Percentiles rank a stretch among this genome's conserved stretches.
phyloP scores from a whole-genome alignment of 1,140 invertebrate genomes.

The Drosophila burlai region DNA sequence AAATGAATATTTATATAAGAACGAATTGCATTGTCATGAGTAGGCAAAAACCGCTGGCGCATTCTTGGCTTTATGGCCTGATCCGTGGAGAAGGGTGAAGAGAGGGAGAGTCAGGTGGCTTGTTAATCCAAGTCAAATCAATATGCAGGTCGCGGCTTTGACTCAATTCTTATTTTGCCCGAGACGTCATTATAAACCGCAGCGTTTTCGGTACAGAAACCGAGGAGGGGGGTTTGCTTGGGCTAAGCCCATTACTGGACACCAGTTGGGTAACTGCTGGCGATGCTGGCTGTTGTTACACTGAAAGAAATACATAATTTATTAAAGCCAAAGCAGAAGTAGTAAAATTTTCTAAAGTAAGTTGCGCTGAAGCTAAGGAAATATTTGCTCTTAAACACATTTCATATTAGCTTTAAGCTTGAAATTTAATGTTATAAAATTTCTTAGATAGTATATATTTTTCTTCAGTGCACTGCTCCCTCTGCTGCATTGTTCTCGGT shows the following conservation, averaged over 20 bases:
- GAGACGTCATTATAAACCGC: conserved; percentile 67
- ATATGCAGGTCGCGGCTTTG: conserved; percentile 64
- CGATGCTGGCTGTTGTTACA: conserved; percentile 15
- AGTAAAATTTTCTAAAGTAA: no score
- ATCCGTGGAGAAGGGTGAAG: conserved; percentile 1
- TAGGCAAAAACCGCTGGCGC: conserved; percentile 34
- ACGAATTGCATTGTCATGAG: conserved; percentile 47
- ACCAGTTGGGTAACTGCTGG: conserved; percentile 66
- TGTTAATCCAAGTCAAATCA: conserved; percentile 52
- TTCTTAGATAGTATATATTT: background rate
- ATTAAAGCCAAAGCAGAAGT: background rate
- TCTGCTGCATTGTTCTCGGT: conserved; percentile 71
- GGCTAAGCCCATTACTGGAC: conserved; percentile 79
- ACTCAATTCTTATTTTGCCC: conserved; percentile 46
- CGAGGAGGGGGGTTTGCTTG: conserved; percentile 44
- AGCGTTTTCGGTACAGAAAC: conserved; percentile 39
- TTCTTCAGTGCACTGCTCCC: conserved; percentile 24
- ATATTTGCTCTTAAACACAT: no score
- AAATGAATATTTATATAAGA: conserved; percentile 54
- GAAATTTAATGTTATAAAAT: background rate
- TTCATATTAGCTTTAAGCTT: background rate
- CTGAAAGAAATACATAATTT: background rate
- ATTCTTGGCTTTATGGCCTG: conserved; percentile 56
- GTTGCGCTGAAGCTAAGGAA: no score
- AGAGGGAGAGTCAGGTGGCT: conserved; percentile 37